Evolutionary conservation across 2,113 vertebrate genomes (phyloP).

Genomic region (Corythoichthys haematopterus): DNA sequence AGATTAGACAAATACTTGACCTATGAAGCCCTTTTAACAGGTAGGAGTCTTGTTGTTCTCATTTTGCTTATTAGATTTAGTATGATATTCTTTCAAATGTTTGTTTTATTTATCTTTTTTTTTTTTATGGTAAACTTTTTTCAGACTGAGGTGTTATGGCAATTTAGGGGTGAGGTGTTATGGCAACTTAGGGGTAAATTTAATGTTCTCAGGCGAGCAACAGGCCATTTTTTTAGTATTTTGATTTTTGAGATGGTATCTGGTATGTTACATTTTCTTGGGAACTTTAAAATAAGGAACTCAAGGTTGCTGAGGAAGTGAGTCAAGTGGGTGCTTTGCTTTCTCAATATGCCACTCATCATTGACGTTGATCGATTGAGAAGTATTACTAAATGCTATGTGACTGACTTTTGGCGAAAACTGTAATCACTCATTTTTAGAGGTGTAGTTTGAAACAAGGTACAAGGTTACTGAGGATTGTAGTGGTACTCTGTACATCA

Average conservation of each 20-base stretch:
- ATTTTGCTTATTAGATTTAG: neutral
- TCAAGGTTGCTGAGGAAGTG: slow-evolving; percentile 57
- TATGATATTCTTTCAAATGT: neutral
- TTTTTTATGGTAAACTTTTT: neutral
- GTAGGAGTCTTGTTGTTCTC: slow-evolving; percentile 19
- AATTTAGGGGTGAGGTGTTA: neutral
- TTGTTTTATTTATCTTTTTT: neutral
- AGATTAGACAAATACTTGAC: neutral
- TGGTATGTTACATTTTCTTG: neutral
- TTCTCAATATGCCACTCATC: slow-evolving; percentile 39
- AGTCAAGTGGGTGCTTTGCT: slow-evolving; percentile 43
- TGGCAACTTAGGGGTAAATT: neutral
- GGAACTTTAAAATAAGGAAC: slow-evolving; percentile 56
- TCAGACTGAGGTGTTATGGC: neutral
- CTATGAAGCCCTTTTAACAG: slow-evolving; percentile 2
- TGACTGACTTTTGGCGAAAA: neutral
- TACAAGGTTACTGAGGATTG: neutral
- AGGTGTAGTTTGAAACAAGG: neutral
- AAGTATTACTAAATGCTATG: neutral
- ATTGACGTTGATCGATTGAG: neutral
- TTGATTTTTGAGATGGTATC: neutral
- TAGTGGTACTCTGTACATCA: slow-evolving; percentile 2
- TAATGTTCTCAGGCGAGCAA: neutral
- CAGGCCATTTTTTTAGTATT: neutral
- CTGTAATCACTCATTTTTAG: neutral